phyloP scores from a whole-genome alignment of 2,113 vertebrate genomes.

The Meles meles region DNA sequence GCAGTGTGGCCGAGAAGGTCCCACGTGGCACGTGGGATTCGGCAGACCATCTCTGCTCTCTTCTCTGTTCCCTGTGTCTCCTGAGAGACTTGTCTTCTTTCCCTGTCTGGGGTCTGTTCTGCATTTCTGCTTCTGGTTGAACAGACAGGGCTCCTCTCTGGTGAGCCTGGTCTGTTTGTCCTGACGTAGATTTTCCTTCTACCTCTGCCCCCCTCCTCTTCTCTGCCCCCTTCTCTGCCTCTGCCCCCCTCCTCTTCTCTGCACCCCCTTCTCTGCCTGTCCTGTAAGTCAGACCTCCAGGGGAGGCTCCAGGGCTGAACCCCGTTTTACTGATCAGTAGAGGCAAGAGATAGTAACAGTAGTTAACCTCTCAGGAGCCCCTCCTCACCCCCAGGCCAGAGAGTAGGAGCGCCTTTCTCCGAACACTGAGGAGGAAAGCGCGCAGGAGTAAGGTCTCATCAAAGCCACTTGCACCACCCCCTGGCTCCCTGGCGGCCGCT shows the following conservation, averaged over 20 bases:
- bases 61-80: neutral
- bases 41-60: neutral
- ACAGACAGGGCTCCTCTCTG: neutral
- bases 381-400: neutral
- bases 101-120: neutral
- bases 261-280: neutral
- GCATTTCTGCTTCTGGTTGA: neutral
- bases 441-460: neutral
- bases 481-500: neutral
- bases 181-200: neutral
- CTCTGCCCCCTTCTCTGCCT: neutral
- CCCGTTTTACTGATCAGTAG: neutral
- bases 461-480: neutral
- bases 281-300: neutral
- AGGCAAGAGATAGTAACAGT: neutral
- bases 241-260: neutral
- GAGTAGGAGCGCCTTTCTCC: neutral
- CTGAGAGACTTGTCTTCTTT: neutral
- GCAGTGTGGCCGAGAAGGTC: neutral
- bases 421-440: neutral
- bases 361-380: neutral
- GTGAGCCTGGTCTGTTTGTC: neutral
- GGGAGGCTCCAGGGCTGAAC: neutral
- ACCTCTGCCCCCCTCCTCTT: neutral
- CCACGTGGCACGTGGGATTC: neutral